Conservation (phyloP, 2,888 invertebrate genomes). For the Cheilosia impressa region DNA sequence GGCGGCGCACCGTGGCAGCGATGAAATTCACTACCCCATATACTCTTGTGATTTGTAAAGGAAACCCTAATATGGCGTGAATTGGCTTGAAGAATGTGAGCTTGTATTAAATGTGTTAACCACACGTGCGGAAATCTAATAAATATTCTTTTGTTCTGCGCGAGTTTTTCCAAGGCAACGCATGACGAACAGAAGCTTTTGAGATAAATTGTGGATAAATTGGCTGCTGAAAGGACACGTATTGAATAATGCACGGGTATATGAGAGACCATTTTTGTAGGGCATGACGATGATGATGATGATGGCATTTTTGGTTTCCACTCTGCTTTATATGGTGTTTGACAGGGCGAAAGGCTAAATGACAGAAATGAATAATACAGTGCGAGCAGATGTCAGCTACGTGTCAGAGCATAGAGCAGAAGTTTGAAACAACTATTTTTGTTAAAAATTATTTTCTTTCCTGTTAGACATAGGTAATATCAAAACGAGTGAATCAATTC, state of each 20-base stretch:
- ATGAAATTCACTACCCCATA: constrained; percentile 17
- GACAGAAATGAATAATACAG: constrained; percentile 34
- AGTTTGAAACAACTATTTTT: background rate
- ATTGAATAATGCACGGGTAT: constrained; percentile 57
- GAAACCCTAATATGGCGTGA: constrained; percentile 15
- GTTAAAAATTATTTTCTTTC: no score
- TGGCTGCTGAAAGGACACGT: constrained; percentile 65
- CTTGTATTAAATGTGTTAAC: constrained; percentile 50
- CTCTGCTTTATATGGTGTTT: constrained; percentile 12
- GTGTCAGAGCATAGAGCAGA: constrained; percentile 12
- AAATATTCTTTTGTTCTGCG: constrained; percentile 48
- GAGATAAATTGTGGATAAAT: constrained; percentile 51
- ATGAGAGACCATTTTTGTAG: constrained; percentile 28
- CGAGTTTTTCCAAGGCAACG: constrained; percentile 40
- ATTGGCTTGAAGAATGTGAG: constrained; percentile 34
- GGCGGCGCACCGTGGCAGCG: background rate
- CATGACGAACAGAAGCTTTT: constrained; percentile 12
- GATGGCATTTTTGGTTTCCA: constrained; percentile 8
- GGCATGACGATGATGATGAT: background rate
- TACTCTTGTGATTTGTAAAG: constrained; percentile 23
- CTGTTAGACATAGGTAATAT: no score
- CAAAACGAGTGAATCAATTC: no score
- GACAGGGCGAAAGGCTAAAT: constrained; percentile 24
- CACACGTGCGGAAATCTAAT: constrained; percentile 60
- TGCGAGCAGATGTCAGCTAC: constrained; percentile 38